Evolutionary conservation across 2,888 invertebrate species (phyloP).

Genomic region (Mantis religiosa): DNA sequence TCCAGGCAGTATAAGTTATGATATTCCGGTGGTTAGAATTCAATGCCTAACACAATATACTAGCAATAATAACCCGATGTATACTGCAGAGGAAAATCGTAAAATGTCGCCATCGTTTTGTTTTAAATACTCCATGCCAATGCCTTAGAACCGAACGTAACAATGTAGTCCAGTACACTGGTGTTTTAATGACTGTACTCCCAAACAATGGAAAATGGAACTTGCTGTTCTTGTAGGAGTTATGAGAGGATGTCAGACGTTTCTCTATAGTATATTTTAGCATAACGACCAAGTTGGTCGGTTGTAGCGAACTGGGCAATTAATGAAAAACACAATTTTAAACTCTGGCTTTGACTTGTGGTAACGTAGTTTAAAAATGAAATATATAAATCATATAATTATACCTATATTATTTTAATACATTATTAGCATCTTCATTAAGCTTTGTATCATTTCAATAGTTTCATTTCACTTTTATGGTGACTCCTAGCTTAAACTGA

Average conservation of each 20-base stretch:
- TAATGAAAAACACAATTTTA: too few species aligned
- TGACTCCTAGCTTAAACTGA: too few species aligned
- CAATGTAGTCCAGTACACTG: not conserved
- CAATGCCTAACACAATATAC: not conserved
- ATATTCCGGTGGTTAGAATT: not conserved
- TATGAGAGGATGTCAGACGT: not conserved
- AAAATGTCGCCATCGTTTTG: not conserved
- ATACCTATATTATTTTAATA: too few species aligned
- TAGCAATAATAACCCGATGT: not conserved
- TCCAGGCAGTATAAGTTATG: not conserved
- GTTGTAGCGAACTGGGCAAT: too few species aligned
- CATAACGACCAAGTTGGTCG: too few species aligned
- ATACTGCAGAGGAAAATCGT: not conserved
- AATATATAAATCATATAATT: too few species aligned
- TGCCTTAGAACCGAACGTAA: not conserved
- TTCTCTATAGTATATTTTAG: too few species aligned
- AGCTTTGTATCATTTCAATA: too few species aligned
- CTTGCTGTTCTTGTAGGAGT: not conserved
- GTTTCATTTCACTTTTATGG: too few species aligned
- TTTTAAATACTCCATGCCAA: not conserved
- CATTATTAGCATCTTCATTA: too few species aligned
- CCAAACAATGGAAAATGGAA: not conserved
- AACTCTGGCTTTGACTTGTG: too few species aligned
- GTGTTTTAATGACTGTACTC: not conserved
- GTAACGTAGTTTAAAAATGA: too few species aligned